Evolutionary conservation across 2,113 vertebrate species (phyloP), one percentile per base, ranked within the genome.

Genomic region (Cyprinodon brontotheroides): DNA sequence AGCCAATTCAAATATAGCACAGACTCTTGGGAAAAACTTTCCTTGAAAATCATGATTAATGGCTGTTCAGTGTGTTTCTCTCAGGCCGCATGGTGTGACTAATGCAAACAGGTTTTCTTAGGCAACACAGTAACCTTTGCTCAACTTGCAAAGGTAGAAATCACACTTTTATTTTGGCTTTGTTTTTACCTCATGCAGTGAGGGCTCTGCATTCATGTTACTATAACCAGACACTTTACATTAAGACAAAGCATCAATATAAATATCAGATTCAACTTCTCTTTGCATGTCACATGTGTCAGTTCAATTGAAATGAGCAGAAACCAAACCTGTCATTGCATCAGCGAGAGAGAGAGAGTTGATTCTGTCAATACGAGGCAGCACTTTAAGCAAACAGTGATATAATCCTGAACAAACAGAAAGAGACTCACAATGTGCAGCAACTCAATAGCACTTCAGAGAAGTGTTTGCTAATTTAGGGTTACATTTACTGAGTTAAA

Each of bases 1-100:
- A 82, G 90, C 91, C 90, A 92, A 89, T 85, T 87, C 84, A 92
- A 94, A 92, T 90, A 93, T 92, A 89, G 87, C 92, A 83, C 87
- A 69, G 82, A 74, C 84, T 90, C 83, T 67, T 69, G 86, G 89
- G 89, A 80, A 80, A 81, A 90, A 75, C 77, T 86, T 90, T 91
- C 86, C 83, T 84, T 81, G 86, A 89, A 86, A 90, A 87, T 78
- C 82, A 78, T 87, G 89, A 90, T 92, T 89, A 86, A 87, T 87
- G 84, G 79, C 81, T 20, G 75, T 66, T 80, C 79, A 38, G 79
- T 77, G 40, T 74, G 82, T 85, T 89, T 84, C 79, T 82, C 75
- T 65, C 48, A 62, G 72, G 77, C 75, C 22, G 59, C 79, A 74
- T 87, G 86, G 82, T 47, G 59, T 89, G 85, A 86, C 86, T 85